Base-by-base conservation (phyloP, 2,113 vertebrate genomes). In the Candoia aspera region DNA sequence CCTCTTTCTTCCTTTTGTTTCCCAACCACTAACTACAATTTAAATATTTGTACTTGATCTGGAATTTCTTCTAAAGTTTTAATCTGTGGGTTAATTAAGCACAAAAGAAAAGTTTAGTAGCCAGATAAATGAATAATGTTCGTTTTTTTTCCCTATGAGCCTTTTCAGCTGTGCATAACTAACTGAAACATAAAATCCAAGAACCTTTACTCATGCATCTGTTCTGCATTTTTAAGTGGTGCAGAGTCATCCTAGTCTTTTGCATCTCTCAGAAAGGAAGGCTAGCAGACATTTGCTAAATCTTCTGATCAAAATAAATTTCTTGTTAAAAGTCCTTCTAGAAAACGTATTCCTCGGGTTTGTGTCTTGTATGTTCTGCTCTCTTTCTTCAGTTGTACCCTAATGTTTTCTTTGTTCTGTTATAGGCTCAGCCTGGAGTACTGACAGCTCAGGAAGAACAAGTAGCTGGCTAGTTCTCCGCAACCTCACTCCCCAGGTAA, bases 391-490 rank as follows among this genome's bases (percentile, higher is more conserved):
- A 84, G 17, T 79, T n/a, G 33, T 53, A 90, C 42, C 6, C 0
- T 89, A 12, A 46, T 0, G 90, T 10, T 91, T 92, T 92, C 88
- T 91, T 62, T 0, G 95, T 94, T 91, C 89, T 89, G 53, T 84
- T 62, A 86, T 95, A 99, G 99, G 98, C 97, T 98, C 98, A 95
- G 98, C 98, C 2, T 99, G 99, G 99, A 99, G 99, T 93, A 98
- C 99, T 23, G 99, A 99, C 97, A 98, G 98, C 97, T 98, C 99
- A 96, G 99, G 97, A 97, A 98, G 99, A 96, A 99, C 98, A 93
- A 99, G 98, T 98, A 99, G 98, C 98, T 99, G 99, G 99, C 98
- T 99, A 95, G 99, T 99, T 92, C 98, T 99, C 94, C 98, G 99
- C 93, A 99, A 99, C 97, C 98, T 99, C 96, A 99, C 99, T 1